These are phyloP conservation scores for Pentalonia nigronervosa DNA, from an alignment of 1,140 invertebrate genomes.

Conservation along the genomic window DNA sequence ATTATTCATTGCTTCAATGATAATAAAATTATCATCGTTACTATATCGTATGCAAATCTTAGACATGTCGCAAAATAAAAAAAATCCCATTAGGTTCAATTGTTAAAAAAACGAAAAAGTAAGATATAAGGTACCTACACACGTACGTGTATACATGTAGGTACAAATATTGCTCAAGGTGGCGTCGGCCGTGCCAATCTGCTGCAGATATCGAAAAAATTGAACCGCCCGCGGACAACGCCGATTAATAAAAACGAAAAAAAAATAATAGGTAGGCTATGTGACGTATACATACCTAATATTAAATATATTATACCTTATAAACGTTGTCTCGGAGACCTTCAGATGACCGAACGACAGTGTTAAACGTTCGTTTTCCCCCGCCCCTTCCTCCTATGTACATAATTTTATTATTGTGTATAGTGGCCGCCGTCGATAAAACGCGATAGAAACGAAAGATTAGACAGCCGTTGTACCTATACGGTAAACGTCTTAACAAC, in stretches of 20 bases:
- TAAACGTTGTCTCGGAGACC: background rate
- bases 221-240: background rate
- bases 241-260: background rate
- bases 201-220: background rate
- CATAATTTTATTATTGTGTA: background rate
- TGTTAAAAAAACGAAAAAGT: background rate
- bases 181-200: background rate
- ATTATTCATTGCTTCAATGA: background rate
- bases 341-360: background rate
- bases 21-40: background rate
- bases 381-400: background rate
- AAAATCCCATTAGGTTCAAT: background rate
- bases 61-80: background rate
- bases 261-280: background rate
- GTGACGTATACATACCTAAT: background rate
- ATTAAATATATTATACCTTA: background rate
- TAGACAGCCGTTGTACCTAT: background rate
- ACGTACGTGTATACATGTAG: background rate
- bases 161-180: background rate
- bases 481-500: background rate
- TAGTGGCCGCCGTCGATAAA: background rate
- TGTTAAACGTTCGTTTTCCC: background rate
- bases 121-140: background rate
- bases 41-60: background rate
- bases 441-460: background rate